Evolutionary conservation across 2,113 vertebrate genomes (phyloP), one percentile per base, ranked within the genome.

Genomic region (Engraulis encrasicolus): DNA sequence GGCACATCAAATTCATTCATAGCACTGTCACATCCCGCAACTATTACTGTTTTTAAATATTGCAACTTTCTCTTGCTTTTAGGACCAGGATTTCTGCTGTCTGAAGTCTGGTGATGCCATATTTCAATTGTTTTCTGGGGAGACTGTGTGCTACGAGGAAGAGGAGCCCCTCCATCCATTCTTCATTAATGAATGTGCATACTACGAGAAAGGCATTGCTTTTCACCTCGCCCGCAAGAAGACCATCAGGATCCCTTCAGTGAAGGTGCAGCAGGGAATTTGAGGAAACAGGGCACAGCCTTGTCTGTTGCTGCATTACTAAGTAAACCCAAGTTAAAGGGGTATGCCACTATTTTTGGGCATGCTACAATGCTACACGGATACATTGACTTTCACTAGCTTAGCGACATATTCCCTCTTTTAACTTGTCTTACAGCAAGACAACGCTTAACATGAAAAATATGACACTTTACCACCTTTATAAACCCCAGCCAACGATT

Each of bases 121-220:
- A 2, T 96, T 96, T 88, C 86, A 82, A 88, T 86, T 86, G 0
- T 94, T 96, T 88, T 87, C 88, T 12, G 93, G 94, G 6, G 91
- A 96, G 81, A 92, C 85, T 0, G 66, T 95, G 82, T 88, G 27
- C 37, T 89, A 95, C 0, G 88, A 92, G 2, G 94, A 90, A 9
- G 91, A 92, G 27, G 92, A 88, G 45, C 17, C 78, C 2, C 90
- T 94, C 81, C 91, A 93, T 88, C 91, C 94, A 14, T 79, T 92
- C 80, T 96, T 96, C 83, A 81, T 96, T 20, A 96, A 96, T 6
- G 94, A 96, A 78, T 89, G 92, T 18, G 93, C 95, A 19, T 96
- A 96, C 89, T 96, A 96, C 3, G 94, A 96, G 87, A 95, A 95
- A 85, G 93, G 88, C 50, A 91, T 93, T 9, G 94, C 95, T 23